Evolutionary conservation across 2,113 vertebrate species (phyloP), one percentile per base, ranked within the genome.

Genomic region (Mionectes macconnelli): DNA sequence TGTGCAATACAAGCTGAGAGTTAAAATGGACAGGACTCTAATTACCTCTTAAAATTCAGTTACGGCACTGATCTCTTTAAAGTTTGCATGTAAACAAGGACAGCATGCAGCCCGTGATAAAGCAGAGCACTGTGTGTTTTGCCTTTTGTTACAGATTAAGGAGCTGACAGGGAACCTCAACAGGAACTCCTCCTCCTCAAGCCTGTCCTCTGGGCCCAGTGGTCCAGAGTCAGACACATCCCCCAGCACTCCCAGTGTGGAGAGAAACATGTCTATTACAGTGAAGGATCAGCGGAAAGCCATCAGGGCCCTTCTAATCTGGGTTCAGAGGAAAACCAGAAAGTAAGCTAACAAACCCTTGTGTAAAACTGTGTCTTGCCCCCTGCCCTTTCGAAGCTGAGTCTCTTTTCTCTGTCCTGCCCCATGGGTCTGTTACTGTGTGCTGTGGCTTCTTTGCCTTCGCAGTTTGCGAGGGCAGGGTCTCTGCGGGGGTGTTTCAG

Each of bases 131-230:
- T 42, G 30, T 11, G 13, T 84, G 2, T 89, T 97, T 93, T 31
- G 12, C 81, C 66, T 94, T 91, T 52, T 97, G 98, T 89, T 88
- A 31, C 97, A 99, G 99, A 99, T 99, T 96, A 99, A 99, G 95
- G 99, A 99, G 95, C 98, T 99, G 85, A 99, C 99, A 3, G 99
- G 99, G 73, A 99, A 99, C 97, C 99, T 99, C 96, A 98, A 98
- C 97, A 99, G 98, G 95, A 98, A 98, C 90, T 99, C 99, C 18
- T 99, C 99, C 31, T 98, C 98, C 40, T 99, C 98, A 96, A 99
- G 99, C 97, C 97, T 99, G 70, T 99, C 99, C 0, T 99, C 99
- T 0, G 98, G 99, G 94, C 98, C 98, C 23, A 99, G 98, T 66
- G 99, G 98, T 97, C 98, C 98, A 0, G 99, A 99, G 80, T 99